Base-by-base conservation (phyloP, 2,797 vertebrate species). In the Valencia hispanica region DNA sequence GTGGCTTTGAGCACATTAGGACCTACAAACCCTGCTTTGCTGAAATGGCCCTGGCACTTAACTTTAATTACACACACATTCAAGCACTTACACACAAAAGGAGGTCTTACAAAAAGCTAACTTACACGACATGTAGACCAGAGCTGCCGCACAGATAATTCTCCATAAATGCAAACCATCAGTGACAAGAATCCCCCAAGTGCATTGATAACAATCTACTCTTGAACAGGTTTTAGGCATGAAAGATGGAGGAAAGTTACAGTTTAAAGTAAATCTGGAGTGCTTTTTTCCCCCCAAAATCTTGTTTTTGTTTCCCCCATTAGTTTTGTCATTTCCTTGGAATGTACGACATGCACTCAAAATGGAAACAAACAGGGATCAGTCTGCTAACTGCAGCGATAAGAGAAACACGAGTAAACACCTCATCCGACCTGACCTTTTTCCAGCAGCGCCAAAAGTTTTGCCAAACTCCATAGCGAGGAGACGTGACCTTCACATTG, bases 61-160 rank as follows among this genome's bases (percentile, higher is more conserved):
- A 90, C 85, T 90, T 84, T 88, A 92, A 94, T 92, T 88, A 89
- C 85, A 87, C 84, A 90, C 92, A 93, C 88, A 86, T 93, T 93
- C 86, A 88, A 92, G 81, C 88, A 91, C 89, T 94, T 90, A 86
- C 10, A 83, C 8, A 74, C 88, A 88, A 81, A 85, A 88, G 72
- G 78, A 88, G 86, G 76, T 85, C 75, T 89, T 84, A 83, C 70
- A 79, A 89, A 88, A 88, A 89, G 86, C 84, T 85, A 86, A 88
- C 78, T 73, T 85, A 84, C 72, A 73, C 79, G 83, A 75, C 61
- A 71, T 79, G 79, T 83, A 87, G 30, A 51, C 75, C 86, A 75
- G 83, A 82, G 77, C 74, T 61, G 78, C 73, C 9, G 72, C 55
- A 65, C 20, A 72, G 80, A 79, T 82, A 34, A 88, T 78, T 79